Evolutionary conservation across 2,797 vertebrate genomes (phyloP), one percentile per base, ranked within the genome.

Genomic region (Pangasius krempfi): DNA sequence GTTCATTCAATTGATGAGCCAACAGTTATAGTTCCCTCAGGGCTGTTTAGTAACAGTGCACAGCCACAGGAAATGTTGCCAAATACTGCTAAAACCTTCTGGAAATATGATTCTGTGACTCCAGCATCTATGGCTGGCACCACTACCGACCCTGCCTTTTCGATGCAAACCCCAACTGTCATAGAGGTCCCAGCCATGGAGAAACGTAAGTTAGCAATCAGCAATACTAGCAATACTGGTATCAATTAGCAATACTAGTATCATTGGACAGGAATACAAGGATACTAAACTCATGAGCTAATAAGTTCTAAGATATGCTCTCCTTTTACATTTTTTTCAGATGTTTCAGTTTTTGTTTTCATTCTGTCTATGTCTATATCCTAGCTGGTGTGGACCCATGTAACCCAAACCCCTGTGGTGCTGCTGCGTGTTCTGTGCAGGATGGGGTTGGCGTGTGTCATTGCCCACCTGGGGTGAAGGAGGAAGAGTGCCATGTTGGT

Each of bases 141-240:
- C 54, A 91, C 88, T 62, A 92, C 92, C 30, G 80, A 90, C 13
- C 37, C 93, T 52, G 72, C 92, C 47, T 40, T 91, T 20, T 70
- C 88, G 33, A 75, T 90, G 56, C 88, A 86, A 44, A 89, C 91
- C 20, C 91, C 94, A 54, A 78, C 89, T 54, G 27, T 85, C 25
- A 47, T 80, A 18, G 88, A 90, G 84, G 84, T 89, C 76, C 89
- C 90, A 18, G 47, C 82, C 68, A 86, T 87, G 52, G 84, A 70
- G 64, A 87, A 95, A 95, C 97, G 98, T 98, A 96, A 85, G 92
- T 79, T 84, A 80, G 52, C n/a, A 68, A 27, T 66, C 79, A 83
- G 18, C 3, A 52, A 54, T 85, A 68, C 18, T 60, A 58, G 54
- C 8, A 37, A 80, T 78, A 14, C 5, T 33, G 4, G 16, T 56